Base-by-base conservation (phyloP, 2,113 vertebrate genomes). In the Salminus brasiliensis region DNA sequence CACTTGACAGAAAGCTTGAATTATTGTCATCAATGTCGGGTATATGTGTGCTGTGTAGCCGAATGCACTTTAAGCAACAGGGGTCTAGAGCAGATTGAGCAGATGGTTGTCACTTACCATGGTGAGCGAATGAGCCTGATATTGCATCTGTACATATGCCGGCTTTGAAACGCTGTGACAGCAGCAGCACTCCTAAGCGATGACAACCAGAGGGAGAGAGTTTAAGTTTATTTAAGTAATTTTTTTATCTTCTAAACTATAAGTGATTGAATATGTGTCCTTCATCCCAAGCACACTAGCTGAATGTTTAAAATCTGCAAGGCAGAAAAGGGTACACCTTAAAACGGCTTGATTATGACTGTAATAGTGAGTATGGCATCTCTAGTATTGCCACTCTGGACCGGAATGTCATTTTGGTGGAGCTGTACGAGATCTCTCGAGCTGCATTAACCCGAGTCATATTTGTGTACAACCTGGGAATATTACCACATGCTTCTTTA, bases 41-140 rank as follows among this genome's bases (percentile, higher is more conserved):
- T 9, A 36, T 25, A 62, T 74, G 13, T 47, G 65, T 23, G 7
- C 57, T 30, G 66, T 30, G 36, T 41, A 34, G 30, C 7, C 11
- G 52, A 70, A 43, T 34, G 5, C 11, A 23, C 59, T 62, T 60
- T 29, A 49, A 62, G 70, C 69, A 21, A 60, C 49, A 32, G 25
- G 36, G 55, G 32, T 11, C 47, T 13, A 29, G 43, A 45, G 69
- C 27, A 4, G 23, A 15, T 55, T 18, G 30, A 41, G 6, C 57
- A 73, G 63, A 52, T 76, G 67, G 49, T 53, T 53, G 41, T 74
- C 34, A 70, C n/a, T 84, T 55, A 65, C 63, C 45, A 47, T 43
- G 36, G 30, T 77, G 13, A 72, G 32, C 65, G 18, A 15, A 59
- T 81, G 74, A 36, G 43, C 41, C 49, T 36, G 52, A 36, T 57